Conservation (phyloP, 1,140 invertebrate genomes). For the Eciton burchellii region DNA sequence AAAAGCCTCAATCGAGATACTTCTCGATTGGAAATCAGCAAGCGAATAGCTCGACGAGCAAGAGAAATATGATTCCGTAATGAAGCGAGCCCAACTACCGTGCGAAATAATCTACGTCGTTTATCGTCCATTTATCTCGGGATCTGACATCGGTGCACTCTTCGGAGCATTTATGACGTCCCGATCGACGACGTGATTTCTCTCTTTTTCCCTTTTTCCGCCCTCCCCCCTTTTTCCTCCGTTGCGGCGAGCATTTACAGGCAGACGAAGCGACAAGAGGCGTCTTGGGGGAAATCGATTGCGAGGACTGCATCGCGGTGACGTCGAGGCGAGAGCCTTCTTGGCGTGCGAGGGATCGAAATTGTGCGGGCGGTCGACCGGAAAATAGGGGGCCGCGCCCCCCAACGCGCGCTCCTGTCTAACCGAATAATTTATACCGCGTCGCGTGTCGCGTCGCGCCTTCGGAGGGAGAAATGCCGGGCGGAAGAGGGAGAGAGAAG, state of each 20-base stretch:
- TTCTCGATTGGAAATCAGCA: too few species aligned
- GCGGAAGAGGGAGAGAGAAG: not conserved
- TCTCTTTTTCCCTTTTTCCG: not conserved
- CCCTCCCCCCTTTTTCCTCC: too few species aligned
- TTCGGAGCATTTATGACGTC: not conserved
- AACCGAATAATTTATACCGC: constrained; percentile 68
- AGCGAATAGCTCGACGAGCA: too few species aligned
- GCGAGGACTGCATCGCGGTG: constrained; percentile 32
- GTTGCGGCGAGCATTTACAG: not conserved
- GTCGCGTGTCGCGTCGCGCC: constrained; percentile 29
- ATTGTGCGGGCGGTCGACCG: constrained; percentile 61
- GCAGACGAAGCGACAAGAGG: constrained; percentile 8
- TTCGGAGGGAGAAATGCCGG: not conserved
- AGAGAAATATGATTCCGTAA: too few species aligned
- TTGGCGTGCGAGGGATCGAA: constrained; percentile 57
- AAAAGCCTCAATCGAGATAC: too few species aligned
- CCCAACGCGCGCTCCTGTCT: constrained; percentile 54
- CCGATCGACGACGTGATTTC: constrained; percentile 9
- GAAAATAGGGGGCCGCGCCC: constrained; percentile 61
- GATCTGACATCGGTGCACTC: not conserved
- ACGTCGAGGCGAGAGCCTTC: constrained; percentile 22
- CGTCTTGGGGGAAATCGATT: constrained; percentile 30
- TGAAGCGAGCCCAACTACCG: too few species aligned
- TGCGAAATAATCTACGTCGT: too few species aligned
- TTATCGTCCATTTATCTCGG: constrained; percentile 10